Evolutionary conservation across 2,888 invertebrate species (phyloP), one percentile per base, ranked within the genome.

Genomic region (Lepidonotus clava): DNA sequence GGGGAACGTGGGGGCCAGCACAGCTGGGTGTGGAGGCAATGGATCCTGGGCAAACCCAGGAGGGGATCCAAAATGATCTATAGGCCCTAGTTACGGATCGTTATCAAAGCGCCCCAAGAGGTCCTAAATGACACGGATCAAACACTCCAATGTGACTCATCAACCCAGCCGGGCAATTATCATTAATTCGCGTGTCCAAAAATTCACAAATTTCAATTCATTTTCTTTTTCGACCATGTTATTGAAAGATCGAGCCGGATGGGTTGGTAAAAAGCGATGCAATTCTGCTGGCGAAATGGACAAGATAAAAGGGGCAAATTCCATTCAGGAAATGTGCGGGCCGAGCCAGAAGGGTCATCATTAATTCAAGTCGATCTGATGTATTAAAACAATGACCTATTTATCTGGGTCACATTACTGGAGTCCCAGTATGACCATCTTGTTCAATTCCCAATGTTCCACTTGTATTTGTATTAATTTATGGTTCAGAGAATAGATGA

Each of bases 31-130:
- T n/a, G n/a, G n/a, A n/a, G n/a, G n/a, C n/a, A n/a, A n/a, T n/a
- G n/a, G n/a, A n/a, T n/a, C n/a, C n/a, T n/a, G n/a, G n/a, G n/a
- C n/a, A n/a, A n/a, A n/a, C n/a, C n/a, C n/a, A n/a, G n/a, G n/a
- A n/a, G n/a, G n/a, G n/a, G 61, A 61, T 61, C 61, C 61, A 61
- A 28, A n/a, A 61, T 61, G 61, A 61, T 61, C 61, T 28, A 61
- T 61, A 24, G 61, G 61, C 11, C 28, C 61, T 32, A 61, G 61
- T 61, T 61, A 61, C 61, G 4, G 61, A 61, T 61, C 5, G 28
- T 61, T 61, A 61, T 61, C 61, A 28, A 61, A 61, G 28, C 4
- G 28, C 28, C 61, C 61, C 4, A 24, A 24, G 61, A 24, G 61
- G 28, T 61, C 61, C 61, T 11, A n/a, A 61, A 61, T 61, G 61